phyloP scores from a whole-genome alignment of 92 coral and sea anemone genomes.

The Umimayanthus kanabou region DNA sequence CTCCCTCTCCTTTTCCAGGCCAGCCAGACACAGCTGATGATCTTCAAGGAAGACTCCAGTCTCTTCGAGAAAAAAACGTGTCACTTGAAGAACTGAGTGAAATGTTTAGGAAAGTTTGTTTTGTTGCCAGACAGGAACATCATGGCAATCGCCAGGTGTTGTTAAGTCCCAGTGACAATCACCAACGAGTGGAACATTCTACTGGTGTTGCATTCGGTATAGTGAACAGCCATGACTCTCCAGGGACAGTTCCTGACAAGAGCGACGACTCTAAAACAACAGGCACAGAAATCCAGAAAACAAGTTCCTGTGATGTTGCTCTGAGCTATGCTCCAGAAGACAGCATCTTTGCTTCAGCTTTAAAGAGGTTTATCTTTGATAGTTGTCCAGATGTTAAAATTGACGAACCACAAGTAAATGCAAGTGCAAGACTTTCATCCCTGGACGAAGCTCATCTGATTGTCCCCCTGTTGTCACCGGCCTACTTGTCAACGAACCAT shows the following conservation, averaged over 20 bases:
- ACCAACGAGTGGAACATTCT: constrained; percentile 21
- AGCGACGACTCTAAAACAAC: background rate
- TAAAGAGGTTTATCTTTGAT: constrained; percentile 71
- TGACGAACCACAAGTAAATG: constrained; percentile 60
- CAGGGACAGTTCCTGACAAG: background rate
- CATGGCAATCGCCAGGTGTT: constrained; percentile 34
- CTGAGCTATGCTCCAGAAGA: constrained; percentile 72
- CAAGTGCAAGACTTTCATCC: constrained; percentile 67
- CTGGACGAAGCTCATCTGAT: constrained; percentile 81
- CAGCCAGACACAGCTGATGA: constrained; percentile 31
- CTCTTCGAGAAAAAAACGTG: constrained; percentile 32
- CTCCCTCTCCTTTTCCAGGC: constrained; percentile 15
- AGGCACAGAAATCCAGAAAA: background rate
- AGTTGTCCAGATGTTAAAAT: constrained; percentile 53
- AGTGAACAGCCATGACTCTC: background rate
- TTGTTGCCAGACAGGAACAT: constrained; percentile 49
- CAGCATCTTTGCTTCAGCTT: constrained; percentile 46
- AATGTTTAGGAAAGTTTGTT: constrained; percentile 57
- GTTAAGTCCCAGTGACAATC: constrained; percentile 23
- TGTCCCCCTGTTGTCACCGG: constrained; percentile 71
- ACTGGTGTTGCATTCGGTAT: constrained; percentile 1
- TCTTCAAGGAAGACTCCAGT: constrained; percentile 42
- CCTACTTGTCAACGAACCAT: constrained; percentile 67
- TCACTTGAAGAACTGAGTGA: constrained; percentile 63
- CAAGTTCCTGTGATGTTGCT: constrained; percentile 50